Base-by-base conservation (phyloP, 2,113 vertebrate genomes). In the Mormoops blainvillei region DNA sequence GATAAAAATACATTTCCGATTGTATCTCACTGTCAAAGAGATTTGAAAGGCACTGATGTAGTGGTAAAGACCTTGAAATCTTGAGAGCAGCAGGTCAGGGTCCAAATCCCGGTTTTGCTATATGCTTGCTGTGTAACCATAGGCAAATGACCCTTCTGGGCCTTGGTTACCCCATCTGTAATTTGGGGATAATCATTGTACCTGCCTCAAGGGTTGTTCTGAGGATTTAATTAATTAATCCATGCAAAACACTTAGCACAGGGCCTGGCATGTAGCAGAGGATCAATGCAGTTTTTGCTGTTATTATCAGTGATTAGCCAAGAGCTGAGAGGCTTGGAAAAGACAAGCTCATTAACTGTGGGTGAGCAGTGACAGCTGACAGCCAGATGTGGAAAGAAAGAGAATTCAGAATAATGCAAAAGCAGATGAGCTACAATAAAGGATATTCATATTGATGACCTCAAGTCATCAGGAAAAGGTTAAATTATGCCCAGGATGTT, bases 371-470 rank as follows among this genome's bases (percentile, higher is more conserved):
- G 94, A 97, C 95, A 97, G 84, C 84, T 95, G 97, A 96, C 83
- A 87, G 96, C 97, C 95, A 97, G 94, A 96, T 95, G 97, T 97
- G 87, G 80, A 95, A 96, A 97, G 95, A 97, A 96, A 97, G 89
- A 89, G 87, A 94, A 92, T 95, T 94, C 76, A 36, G 84, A 97
- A 97, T 94, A 97, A 97, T 94, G 83, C 76, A 84, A 94, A 96
- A 96, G 54, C 87, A 90, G 87, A 95, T 0, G 56, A 95, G 52
- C 24, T 81, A 89, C 87, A 96, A 93, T 97, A 93, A 96, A 94
- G 48, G 56, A 89, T 93, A 94, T 97, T 97, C 95, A 97, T 96
- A 76, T 43, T 95, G 95, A 95, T 96, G 95, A 96, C 87, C 78
- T 84, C 4, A 31, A 95, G 74, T 92, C 94, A 96, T 92, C 80